A percentile compares a stretch with the other conserved stretches of the same genome.
These are phyloP conservation scores for Xerus inauris DNA, from an alignment of 2,113 vertebrate species.

Conservation along the genomic window DNA sequence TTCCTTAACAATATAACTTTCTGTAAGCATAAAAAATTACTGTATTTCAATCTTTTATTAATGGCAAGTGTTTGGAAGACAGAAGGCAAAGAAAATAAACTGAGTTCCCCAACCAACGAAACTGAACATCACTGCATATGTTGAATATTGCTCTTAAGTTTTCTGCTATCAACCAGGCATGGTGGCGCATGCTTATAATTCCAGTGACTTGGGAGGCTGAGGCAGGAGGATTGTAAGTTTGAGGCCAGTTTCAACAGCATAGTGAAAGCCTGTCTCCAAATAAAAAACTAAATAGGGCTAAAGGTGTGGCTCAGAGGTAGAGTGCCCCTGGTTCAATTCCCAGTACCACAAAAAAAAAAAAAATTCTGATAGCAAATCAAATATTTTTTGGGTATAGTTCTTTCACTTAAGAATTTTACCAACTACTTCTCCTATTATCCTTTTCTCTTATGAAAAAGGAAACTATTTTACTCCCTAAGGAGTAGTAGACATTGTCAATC, in stretches of 20 bases:
- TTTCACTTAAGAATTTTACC: conserved; percentile 11
- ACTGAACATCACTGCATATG: background rate
- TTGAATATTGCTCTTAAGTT: conserved; percentile 38
- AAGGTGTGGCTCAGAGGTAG: no score
- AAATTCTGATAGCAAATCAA: conserved; percentile 21
- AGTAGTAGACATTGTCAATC: background rate
- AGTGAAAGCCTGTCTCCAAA: no score
- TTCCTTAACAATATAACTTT: background rate
- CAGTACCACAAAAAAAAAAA: no score
- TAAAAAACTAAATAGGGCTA: no score
- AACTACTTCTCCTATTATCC: no score
- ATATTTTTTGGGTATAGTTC: background rate
- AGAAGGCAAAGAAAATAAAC: conserved; percentile 53
- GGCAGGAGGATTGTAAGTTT: no score
- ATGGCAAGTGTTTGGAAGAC: conserved; percentile 27
- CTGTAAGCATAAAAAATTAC: conserved; percentile 29
- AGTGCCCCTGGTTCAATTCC: no score
- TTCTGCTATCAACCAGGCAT: background rate
- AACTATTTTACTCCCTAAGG: background rate
- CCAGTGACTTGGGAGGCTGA: no score
- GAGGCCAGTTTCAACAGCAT: no score
- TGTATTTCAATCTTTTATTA: background rate
- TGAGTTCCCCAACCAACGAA: background rate
- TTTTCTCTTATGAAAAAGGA: background rate
- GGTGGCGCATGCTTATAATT: no score